These are phyloP conservation scores for Neodiprion lecontei DNA, from an alignment of 1,140 invertebrate species.

Conservation along the genomic window DNA sequence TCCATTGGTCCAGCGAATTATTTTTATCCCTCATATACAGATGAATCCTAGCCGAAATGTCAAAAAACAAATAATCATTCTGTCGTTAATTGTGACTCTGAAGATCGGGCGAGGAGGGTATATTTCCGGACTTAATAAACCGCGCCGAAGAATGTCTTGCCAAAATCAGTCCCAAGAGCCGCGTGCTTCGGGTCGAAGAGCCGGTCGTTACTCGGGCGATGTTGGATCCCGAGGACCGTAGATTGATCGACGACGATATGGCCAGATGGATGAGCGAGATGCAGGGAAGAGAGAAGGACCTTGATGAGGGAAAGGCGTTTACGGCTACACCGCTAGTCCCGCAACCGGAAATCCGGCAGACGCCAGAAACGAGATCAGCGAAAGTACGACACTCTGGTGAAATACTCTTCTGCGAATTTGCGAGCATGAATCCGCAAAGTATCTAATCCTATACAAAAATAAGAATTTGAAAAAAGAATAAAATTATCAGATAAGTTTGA, in stretches of 20 bases:
- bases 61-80: neutral
- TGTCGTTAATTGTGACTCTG: constrained; percentile 19
- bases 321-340: constrained; percentile 15
- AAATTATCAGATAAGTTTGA: too few relatives aligned
- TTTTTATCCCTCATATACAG: too few relatives aligned
- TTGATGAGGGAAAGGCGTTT: constrained; percentile 43
- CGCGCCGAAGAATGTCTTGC: constrained; percentile 64
- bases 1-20: too few relatives aligned
- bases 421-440: neutral
- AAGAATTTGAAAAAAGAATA: too few relatives aligned
- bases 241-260: constrained; percentile 57
- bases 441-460: too few relatives aligned
- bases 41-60: too few relatives aligned
- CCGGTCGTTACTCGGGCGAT: constrained; percentile 57
- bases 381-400: constrained; percentile 25
- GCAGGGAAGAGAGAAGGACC: constrained; percentile 52
- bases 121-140: constrained; percentile 66
- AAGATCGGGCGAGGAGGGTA: constrained; percentile 74
- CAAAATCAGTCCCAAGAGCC: constrained; percentile 63
- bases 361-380: constrained; percentile 18
- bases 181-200: constrained; percentile 58
- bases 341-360: constrained; percentile 41
- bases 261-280: constrained; percentile 60
- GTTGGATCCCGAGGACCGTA: constrained; percentile 50
- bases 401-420: constrained; percentile 6